Percentiles rank a stretch among this genome's conserved stretches.
phyloP scores from a whole-genome alignment of 1,140 invertebrate species.

The Adoxophyes honmai region DNA sequence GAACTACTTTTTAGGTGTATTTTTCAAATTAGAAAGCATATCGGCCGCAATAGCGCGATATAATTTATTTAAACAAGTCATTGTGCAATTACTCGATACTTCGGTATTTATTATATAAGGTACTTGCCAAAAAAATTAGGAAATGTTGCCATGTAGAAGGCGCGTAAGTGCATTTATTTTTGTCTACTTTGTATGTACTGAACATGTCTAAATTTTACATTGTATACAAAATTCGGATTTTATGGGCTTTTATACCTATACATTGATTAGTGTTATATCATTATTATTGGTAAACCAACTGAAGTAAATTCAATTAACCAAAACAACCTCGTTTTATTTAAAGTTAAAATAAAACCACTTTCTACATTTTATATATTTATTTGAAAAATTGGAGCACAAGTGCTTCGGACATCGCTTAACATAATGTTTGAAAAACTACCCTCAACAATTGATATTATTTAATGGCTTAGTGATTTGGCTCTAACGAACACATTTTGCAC shows the following conservation, averaged over 20 bases:
- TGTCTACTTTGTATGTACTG: constrained; percentile 48
- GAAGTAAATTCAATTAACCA: constrained; percentile 60
- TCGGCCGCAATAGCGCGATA: constrained; percentile 11
- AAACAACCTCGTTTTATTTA: constrained; percentile 36
- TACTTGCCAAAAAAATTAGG: constrained; percentile 49
- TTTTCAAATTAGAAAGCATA: constrained; percentile 3
- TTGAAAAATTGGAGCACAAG: constrained; percentile 2
- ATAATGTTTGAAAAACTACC: constrained; percentile 8
- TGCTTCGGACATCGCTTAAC: neutral
- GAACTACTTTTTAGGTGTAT: neutral
- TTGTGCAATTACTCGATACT: constrained; percentile 35
- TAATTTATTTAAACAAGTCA: constrained; percentile 25
- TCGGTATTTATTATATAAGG: constrained; percentile 40
- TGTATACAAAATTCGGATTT: constrained; percentile 55
- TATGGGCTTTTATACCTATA: constrained; percentile 51
- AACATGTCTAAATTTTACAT: constrained; percentile 47
- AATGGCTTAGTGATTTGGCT: constrained; percentile 23
- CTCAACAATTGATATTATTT: constrained; percentile 13
- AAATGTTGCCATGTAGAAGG: constrained; percentile 60
- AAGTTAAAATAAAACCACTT: constrained; percentile 20
- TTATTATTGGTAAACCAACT: constrained; percentile 53
- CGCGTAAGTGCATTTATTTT: constrained; percentile 67
- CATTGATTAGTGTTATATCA: constrained; percentile 56
- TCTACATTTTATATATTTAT: neutral
- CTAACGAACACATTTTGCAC: constrained; percentile 25